A percentile compares a stretch with the other conserved stretches of the same genome.
phyloP scores from a whole-genome alignment of 2,888 invertebrate genomes.

The Pyralis farinalis region DNA sequence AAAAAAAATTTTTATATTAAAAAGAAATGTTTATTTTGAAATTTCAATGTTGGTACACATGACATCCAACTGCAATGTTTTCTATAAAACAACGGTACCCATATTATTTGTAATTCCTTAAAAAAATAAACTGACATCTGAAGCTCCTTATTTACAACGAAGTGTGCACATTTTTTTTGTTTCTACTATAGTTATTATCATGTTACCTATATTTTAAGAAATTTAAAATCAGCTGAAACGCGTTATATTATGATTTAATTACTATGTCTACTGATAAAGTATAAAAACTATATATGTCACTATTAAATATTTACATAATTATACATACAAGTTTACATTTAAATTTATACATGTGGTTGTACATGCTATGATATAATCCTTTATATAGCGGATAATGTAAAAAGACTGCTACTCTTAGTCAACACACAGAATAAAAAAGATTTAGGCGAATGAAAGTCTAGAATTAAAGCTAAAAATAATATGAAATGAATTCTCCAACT shows the following conservation, averaged over 20 bases:
- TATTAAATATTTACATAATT: slow-evolving; percentile 63
- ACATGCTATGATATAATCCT: slow-evolving; percentile 8
- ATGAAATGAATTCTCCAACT: slow-evolving; percentile 6
- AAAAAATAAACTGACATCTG: slow-evolving; percentile 61
- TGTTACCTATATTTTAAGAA: slow-evolving; percentile 22
- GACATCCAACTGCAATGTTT: slow-evolving; percentile 35
- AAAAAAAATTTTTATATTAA: slow-evolving; percentile 7
- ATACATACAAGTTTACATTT: slow-evolving; percentile 44
- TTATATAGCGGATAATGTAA: slow-evolving; percentile 21
- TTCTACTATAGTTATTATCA: slow-evolving; percentile 23
- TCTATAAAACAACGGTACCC: slow-evolving; percentile 37
- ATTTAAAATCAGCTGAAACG: slow-evolving; percentile 36
- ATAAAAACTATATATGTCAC: slow-evolving; percentile 55
- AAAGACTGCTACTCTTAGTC: slow-evolving; percentile 16
- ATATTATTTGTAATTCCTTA: slow-evolving; percentile 53
- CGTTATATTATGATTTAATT: slow-evolving; percentile 29
- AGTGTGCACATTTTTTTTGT: slow-evolving; percentile 26
- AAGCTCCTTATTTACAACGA: slow-evolving; percentile 59
- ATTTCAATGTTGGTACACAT: slow-evolving; percentile 42
- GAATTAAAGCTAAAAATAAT: slow-evolving; percentile 12
- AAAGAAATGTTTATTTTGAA: slow-evolving; percentile 61
- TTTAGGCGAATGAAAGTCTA: slow-evolving; percentile 13
- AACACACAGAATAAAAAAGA: slow-evolving; percentile 2
- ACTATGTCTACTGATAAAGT: slow-evolving; percentile 43
- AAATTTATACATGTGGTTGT: slow-evolving; percentile 37